These are phyloP conservation scores for Phylloscopus whistleri DNA, from an alignment of 2,113 vertebrate genomes.

Conservation along the genomic window DNA sequence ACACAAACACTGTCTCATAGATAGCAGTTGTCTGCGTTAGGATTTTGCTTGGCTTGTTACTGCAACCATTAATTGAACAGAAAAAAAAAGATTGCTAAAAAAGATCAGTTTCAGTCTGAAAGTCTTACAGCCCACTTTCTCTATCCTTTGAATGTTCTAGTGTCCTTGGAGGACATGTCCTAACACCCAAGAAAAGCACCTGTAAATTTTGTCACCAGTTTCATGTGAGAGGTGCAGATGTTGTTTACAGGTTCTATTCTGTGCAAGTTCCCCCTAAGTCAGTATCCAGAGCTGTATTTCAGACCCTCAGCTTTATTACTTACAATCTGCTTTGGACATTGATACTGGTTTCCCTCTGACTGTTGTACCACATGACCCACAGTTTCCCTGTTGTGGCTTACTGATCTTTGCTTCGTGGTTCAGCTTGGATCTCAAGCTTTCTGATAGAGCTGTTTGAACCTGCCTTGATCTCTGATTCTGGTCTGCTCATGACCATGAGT, in stretches of 20 bases:
- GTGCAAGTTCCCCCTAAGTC: background rate
- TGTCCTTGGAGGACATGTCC: background rate
- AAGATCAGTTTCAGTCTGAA: background rate
- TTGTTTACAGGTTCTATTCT: background rate
- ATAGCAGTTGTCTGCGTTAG: slow-evolving; percentile 2
- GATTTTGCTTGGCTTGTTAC: slow-evolving; percentile 17
- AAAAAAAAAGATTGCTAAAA: slow-evolving; percentile 18
- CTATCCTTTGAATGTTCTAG: background rate
- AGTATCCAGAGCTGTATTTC: background rate
- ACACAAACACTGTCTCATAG: slow-evolving; percentile 43
- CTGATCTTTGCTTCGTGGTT: background rate
- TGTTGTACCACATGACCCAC: background rate
- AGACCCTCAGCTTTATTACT: background rate
- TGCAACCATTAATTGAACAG: slow-evolving; percentile 29
- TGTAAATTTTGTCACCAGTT: background rate
- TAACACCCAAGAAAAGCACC: background rate
- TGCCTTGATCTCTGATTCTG: background rate
- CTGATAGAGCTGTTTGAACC: background rate
- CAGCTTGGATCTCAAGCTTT: background rate
- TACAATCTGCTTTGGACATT: background rate
- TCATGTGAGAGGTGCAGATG: background rate
- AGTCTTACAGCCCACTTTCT: background rate
- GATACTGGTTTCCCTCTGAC: background rate
- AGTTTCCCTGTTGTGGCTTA: background rate
- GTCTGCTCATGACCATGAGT: background rate